These are phyloP conservation scores for Agriotes lineatus DNA, from an alignment of 2,888 invertebrate genomes.

Conservation along the genomic window DNA sequence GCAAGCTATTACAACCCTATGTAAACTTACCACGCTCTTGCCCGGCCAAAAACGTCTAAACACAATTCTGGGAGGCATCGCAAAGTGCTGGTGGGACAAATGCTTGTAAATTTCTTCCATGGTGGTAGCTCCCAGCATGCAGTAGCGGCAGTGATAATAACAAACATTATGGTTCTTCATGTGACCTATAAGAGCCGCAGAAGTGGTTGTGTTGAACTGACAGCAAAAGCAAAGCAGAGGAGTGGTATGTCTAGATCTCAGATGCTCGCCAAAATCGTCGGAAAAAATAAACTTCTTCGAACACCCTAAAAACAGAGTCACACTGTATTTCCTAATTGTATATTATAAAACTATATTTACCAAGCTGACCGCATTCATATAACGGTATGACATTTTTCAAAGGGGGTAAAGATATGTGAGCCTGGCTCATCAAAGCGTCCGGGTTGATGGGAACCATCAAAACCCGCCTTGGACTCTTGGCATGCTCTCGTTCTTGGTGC, in stretches of 20 bases:
- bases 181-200: background rate
- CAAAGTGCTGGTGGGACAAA: slow-evolving; percentile 65
- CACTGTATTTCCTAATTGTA: background rate
- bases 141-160: slow-evolving; percentile 69
- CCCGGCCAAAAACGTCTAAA: slow-evolving; percentile 52
- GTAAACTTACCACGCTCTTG: slow-evolving; percentile 43
- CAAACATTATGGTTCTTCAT: slow-evolving; percentile 64
- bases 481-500: slow-evolving; percentile 69
- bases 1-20: too few species aligned
- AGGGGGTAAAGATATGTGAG: slow-evolving; percentile 35
- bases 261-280: slow-evolving; percentile 39
- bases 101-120: slow-evolving; percentile 66
- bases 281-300: slow-evolving; percentile 23
- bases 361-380: slow-evolving; percentile 52
- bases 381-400: slow-evolving; percentile 54
- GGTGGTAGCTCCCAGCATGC: slow-evolving; percentile 62
- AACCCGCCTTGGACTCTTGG: slow-evolving; percentile 46
- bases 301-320: slow-evolving; percentile 22
- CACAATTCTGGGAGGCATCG: slow-evolving; percentile 61
- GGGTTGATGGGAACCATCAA: slow-evolving; percentile 55
- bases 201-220: background rate
- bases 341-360: slow-evolving; percentile 43
- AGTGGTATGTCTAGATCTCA: slow-evolving; percentile 8
- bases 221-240: slow-evolving; percentile 17
- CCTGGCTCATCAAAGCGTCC: slow-evolving; percentile 46